Percentiles rank a stretch among this genome's conserved stretches.
These are phyloP conservation scores for Todus mexicanus DNA, from an alignment of 2,797 vertebrate species.

Conservation along the genomic window DNA sequence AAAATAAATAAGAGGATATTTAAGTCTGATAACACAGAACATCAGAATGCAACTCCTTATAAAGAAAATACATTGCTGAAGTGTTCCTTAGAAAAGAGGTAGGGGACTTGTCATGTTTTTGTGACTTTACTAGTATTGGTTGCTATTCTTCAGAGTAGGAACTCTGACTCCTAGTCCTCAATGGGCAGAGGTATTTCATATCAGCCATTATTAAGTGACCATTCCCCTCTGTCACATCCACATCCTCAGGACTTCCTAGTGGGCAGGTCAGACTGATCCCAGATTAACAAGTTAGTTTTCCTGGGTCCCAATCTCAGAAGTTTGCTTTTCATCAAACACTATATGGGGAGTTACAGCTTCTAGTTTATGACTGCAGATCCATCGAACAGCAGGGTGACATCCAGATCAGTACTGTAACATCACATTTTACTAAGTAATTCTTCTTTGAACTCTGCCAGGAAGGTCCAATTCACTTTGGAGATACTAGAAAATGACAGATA, in stretches of 20 bases:
- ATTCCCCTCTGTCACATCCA: background rate
- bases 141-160: background rate
- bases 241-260: background rate
- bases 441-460: background rate
- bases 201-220: background rate
- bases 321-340: background rate
- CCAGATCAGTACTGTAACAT: background rate
- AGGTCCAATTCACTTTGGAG: background rate
- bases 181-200: background rate
- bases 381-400: background rate
- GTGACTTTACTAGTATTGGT: background rate
- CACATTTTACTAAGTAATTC: background rate
- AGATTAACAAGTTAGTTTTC: background rate
- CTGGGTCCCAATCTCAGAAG: background rate
- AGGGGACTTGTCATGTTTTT: background rate
- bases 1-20: background rate
- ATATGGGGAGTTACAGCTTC: background rate
- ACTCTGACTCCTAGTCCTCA: background rate
- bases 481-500: background rate
- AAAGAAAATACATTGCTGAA: background rate
- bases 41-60: background rate
- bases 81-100: background rate
- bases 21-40: background rate
- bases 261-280: background rate
- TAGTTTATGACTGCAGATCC: background rate